Base-by-base conservation (phyloP, 1,140 invertebrate genomes). In the Procambarus clarkii region DNA sequence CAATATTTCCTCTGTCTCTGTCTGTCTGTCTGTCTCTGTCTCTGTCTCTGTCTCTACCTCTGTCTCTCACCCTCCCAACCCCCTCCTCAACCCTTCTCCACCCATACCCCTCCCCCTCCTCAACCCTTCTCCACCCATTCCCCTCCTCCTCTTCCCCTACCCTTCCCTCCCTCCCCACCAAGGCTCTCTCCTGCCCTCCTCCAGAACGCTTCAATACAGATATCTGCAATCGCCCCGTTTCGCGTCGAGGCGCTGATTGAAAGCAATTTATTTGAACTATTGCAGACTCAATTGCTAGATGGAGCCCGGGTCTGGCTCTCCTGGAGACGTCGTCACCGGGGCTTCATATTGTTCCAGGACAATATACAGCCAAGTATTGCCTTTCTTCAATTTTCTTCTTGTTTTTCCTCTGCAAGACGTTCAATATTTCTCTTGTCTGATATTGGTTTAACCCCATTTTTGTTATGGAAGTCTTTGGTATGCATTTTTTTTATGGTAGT, bases 211-310 rank as follows among this genome's bases (percentile, higher is more conserved):
- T 74, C 69, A 74, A 5, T 74, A 74, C 21, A 74, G 11, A 74
- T 34, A 74, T 21, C n/a, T 74, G 69, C 69, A 74, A 74, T 74
- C 69, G 24, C n/a, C 24, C 69, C 21, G 21, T 34, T 24, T 34
- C 69, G 69, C 18, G 4, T 74, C 69, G 13, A 7, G 13, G 69
- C n/a, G 69, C 69, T 74, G 69, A 74, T 74, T 74, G 69, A 74
- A 74, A 74, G 69, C 69, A 74, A 74, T 74, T 74, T 74, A 74
- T 74, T 74, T 74, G 69, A 74, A 74, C 69, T 74, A 74, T 74
- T 34, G 69, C 69, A 74, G 69, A 74, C n/a, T 74, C 69, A 24
- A 74, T 74, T 74, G 69, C n/a, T 7, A 4, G 69, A 5, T 74
- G 13, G 69, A 9, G 24, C 5, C 69, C 5, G 69, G 5, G 24